Percentiles rank a stretch among this genome's conserved stretches.
Conservation (phyloP, 2,113 vertebrate genomes). For the Poecilia latipinna region DNA sequence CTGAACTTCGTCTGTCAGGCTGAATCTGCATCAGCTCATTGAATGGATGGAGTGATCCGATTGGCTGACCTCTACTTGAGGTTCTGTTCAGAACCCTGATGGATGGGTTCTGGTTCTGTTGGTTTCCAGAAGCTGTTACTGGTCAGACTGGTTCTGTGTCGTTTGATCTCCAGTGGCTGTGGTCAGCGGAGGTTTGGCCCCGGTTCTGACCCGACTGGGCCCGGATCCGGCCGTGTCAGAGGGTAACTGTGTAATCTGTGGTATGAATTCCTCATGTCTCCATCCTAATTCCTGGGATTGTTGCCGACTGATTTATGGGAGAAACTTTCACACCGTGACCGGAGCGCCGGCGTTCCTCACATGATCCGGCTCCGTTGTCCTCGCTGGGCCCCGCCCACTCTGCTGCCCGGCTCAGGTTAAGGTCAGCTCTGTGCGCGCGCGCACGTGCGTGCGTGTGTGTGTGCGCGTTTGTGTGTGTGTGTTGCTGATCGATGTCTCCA, state of each 20-base stretch:
- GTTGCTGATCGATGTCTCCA: constrained; percentile 46
- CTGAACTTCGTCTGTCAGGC: background rate
- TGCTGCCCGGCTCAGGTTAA: constrained; percentile 50
- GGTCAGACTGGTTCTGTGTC: too few relatives aligned
- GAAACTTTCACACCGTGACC: constrained; percentile 24
- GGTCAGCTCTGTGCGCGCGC: constrained; percentile 36
- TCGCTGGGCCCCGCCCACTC: background rate
- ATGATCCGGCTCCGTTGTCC: background rate
- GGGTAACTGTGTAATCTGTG: background rate
- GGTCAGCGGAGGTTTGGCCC: background rate
- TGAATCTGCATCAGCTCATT: background rate
- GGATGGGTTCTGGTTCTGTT: too few relatives aligned
- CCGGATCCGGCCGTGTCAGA: background rate
- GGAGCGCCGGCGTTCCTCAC: too few relatives aligned
- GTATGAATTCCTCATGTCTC: constrained; percentile 18
- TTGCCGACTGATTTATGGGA: background rate
- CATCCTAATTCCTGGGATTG: constrained; percentile 36
- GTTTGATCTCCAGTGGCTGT: too few relatives aligned
- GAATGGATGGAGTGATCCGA: background rate
- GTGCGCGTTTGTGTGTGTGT: background rate
- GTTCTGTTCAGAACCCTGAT: too few relatives aligned
- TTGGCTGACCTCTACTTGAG: background rate
- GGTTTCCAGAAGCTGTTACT: background rate
- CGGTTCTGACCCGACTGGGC: background rate
- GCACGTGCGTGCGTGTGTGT: constrained; percentile 5